Percentiles rank a stretch among this genome's conserved stretches.
These are phyloP conservation scores for Typhlichthys subterraneus DNA, from an alignment of 2,797 vertebrate species.

Conservation along the genomic window DNA sequence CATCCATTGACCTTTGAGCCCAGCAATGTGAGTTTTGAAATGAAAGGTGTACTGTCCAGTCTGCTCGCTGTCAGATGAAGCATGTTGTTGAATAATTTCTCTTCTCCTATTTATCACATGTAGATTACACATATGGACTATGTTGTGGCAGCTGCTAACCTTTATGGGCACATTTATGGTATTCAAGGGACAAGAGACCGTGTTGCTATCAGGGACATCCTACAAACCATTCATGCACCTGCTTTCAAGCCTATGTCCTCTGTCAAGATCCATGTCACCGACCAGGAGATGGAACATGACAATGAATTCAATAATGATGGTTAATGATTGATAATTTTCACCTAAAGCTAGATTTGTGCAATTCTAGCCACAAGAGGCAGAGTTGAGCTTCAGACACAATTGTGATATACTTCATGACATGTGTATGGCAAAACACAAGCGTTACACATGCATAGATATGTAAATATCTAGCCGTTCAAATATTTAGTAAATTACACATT, in stretches of 20 bases:
- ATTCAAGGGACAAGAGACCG: constrained; percentile 65
- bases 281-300: constrained; percentile 67
- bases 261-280: constrained; percentile 65
- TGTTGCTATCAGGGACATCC: constrained; percentile 24
- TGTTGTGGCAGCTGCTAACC: constrained; percentile 80
- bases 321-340: constrained; percentile 53
- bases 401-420: no score
- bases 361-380: no score
- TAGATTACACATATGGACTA: constrained; percentile 80
- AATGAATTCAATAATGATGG: constrained; percentile 54
- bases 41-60: no score
- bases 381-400: no score
- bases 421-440: no score
- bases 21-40: constrained; percentile 77
- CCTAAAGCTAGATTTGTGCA: no score
- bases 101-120: constrained; percentile 8
- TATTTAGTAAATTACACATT: no score
- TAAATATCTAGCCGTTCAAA: no score
- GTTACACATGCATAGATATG: no score
- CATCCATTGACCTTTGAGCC: constrained; percentile 83
- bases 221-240: constrained; percentile 55
- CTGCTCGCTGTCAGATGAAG: no score
- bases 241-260: constrained; percentile 63
- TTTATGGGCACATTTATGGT: constrained; percentile 78
- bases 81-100: no score